Evolutionary conservation across 2,888 invertebrate genomes (phyloP).

Genomic region (Tetropium fuscum): DNA sequence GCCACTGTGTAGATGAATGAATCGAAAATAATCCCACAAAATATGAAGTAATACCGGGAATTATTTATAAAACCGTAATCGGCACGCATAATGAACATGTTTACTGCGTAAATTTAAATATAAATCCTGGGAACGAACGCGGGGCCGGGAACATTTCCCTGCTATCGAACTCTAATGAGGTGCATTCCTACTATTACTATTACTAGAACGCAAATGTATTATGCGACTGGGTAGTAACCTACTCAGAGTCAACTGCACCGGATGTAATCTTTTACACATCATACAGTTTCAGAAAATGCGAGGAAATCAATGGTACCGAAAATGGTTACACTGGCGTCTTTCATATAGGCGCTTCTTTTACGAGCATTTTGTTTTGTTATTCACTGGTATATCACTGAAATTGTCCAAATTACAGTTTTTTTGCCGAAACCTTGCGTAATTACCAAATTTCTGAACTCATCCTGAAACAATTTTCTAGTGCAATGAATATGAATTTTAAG

Average conservation of each 20-base stretch:
- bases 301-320: no score
- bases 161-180: constrained; percentile 31
- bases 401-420: no score
- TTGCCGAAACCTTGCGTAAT: no score
- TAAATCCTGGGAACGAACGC: constrained; percentile 20
- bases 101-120: constrained; percentile 27
- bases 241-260: constrained; percentile 19
- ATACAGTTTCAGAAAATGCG: no score
- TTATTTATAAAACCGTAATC: constrained; percentile 27
- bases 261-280: background rate
- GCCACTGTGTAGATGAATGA: constrained; percentile 3
- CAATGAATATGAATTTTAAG: no score
- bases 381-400: no score
- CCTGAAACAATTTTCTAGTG: no score
- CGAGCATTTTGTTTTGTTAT: no score
- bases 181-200: constrained; percentile 24
- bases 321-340: no score
- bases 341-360: no score
- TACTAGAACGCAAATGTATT: constrained; percentile 21
- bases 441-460: no score
- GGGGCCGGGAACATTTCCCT: constrained; percentile 13
- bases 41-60: constrained; percentile 24
- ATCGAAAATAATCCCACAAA: constrained; percentile 21
- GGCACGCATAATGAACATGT: constrained; percentile 23
- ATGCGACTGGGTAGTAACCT: no score